Base-by-base conservation (phyloP, 1,140 invertebrate genomes). In the Diorhabda carinulata region DNA sequence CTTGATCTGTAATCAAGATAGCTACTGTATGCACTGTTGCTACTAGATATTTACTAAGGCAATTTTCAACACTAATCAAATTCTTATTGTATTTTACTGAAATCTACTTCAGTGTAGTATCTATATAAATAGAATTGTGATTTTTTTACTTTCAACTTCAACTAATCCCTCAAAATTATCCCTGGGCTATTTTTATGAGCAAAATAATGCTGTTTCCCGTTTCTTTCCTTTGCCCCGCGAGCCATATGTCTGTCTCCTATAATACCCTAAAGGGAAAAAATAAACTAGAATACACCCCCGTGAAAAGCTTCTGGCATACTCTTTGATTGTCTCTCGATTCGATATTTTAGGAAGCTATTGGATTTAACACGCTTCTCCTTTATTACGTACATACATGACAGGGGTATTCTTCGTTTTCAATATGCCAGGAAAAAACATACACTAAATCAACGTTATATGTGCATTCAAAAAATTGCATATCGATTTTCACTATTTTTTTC, bases 321-420 rank as follows among this genome's bases (percentile, higher is more conserved):
- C 47, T 52, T 52, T 52, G 47, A 52, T 52, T 52, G 47, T 52
- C 47, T 52, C 47, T 52, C 47, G 47, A 52, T 52, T 52, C 47
- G 47, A 52, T 52, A 52, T 52, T 52, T 52, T 52, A 52, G 47
- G n/a, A 52, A 52, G 47, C 47, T 52, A 52, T 52, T 52, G 47
- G n/a, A 52, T 52, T 6, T 52, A 52, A 52, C 47, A 52, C 47
- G 47, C 6, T 52, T 52, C 47, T 8, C 47, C 47, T 8, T 8
- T n/a, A 8, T 52, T 2, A 52, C 6, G 47, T 4, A 52, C 6
- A 52, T 4, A 52, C 47, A 52, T 52, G 47, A 52, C 47, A 52
- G 9, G n/a, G 6, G n/a, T 52, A 52, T 52, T 52, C 25, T 25
- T 25, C 25, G 25, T 25, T 25, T 25, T 25, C 25, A 25, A 25